A percentile compares a stretch with the other conserved stretches of the same genome.
These are phyloP conservation scores for Astyanax mexicanus DNA, from an alignment of 2,797 vertebrate species.

Conservation along the genomic window DNA sequence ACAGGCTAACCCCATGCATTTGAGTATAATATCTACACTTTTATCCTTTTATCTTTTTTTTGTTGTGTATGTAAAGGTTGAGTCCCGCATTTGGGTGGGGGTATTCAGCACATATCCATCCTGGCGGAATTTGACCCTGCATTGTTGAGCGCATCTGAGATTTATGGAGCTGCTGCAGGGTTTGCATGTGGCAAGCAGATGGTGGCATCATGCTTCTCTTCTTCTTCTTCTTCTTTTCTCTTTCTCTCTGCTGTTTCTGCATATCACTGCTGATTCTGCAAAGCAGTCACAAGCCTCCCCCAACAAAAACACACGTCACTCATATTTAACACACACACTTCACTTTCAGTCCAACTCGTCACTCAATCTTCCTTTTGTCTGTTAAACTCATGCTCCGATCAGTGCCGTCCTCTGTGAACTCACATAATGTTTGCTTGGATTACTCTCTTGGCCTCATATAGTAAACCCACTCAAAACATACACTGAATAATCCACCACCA, in stretches of 20 bases:
- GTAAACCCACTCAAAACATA: slow-evolving; percentile 37
- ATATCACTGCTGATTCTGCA: slow-evolving; percentile 46
- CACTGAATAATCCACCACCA: slow-evolving; percentile 50
- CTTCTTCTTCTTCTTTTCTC: slow-evolving; percentile 60
- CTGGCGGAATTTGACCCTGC: slow-evolving; percentile 77
- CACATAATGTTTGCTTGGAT: slow-evolving; percentile 36
- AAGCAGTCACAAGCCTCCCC: slow-evolving; percentile 26
- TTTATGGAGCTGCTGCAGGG: slow-evolving; percentile 83
- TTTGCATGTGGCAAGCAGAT: slow-evolving; percentile 86
- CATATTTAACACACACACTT: slow-evolving; percentile 25
- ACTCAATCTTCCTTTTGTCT: slow-evolving; percentile 45
- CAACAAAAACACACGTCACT: slow-evolving; percentile 49
- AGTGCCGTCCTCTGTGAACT: slow-evolving; percentile 36
- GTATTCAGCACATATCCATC: slow-evolving; percentile 70
- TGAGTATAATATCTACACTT: slow-evolving; percentile 1
- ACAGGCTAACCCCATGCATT: neutral
- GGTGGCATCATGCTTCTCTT: slow-evolving; percentile 74
- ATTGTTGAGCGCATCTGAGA: slow-evolving; percentile 77
- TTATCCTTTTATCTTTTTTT: neutral
- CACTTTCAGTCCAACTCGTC: slow-evolving; percentile 33
- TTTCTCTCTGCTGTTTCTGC: slow-evolving; percentile 36
- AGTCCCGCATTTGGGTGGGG: slow-evolving; percentile 63
- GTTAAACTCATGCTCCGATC: slow-evolving; percentile 43
- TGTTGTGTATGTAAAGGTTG: slow-evolving; percentile 18
- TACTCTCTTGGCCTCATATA: slow-evolving; percentile 32